Conservation (phyloP, 2,888 invertebrate genomes). For the Cataglyphis albicans region DNA sequence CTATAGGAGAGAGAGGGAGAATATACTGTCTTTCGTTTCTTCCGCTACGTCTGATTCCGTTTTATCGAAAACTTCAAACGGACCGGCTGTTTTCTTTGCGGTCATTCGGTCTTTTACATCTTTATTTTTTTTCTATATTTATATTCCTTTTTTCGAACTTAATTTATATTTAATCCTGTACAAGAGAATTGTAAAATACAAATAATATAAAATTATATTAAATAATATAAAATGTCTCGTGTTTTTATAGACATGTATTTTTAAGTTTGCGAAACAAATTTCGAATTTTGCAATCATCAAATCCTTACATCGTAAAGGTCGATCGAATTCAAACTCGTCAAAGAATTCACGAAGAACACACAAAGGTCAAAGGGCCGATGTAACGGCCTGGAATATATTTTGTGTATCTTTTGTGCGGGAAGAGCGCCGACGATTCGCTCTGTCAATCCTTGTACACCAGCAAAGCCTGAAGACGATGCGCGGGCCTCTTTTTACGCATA, state of each 20-base stretch:
- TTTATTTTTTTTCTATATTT: neutral
- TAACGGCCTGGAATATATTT: neutral
- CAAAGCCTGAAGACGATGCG: constrained; percentile 40
- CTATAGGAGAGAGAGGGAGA: neutral
- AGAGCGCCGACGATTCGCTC: constrained; percentile 32
- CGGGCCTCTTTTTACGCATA: constrained; percentile 44
- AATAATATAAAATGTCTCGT: neutral
- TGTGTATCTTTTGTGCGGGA: constrained; percentile 15
- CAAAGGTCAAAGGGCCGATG: neutral
- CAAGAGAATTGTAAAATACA: neutral
- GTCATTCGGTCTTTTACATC: neutral
- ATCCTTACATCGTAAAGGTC: neutral
- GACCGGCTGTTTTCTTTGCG: neutral
- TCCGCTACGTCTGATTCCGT: constrained; percentile 59
- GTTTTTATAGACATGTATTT: neutral
- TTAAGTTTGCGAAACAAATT: neutral
- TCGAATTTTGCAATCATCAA: neutral
- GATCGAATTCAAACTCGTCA: neutral
- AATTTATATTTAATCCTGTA: neutral
- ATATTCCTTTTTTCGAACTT: neutral
- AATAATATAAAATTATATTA: neutral
- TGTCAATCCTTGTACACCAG: constrained; percentile 30
- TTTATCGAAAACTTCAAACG: constrained; percentile 63
- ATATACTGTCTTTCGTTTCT: constrained; percentile 57
- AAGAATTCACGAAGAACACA: neutral